Percentiles rank a stretch among this genome's conserved stretches.
Conservation (phyloP, 1,140 invertebrate genomes). For the Battus philenor region DNA sequence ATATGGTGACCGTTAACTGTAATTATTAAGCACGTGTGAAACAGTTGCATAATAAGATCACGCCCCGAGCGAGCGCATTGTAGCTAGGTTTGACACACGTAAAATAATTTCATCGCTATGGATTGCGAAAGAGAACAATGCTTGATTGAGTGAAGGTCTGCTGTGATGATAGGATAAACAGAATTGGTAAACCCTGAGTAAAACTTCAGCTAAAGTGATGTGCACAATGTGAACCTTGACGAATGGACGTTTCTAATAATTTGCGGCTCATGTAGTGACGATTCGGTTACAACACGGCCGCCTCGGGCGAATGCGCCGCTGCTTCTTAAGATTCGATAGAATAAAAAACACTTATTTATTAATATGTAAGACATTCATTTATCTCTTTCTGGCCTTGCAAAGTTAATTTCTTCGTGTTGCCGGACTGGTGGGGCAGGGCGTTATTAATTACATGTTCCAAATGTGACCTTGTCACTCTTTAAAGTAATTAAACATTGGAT, state of each 20-base stretch:
- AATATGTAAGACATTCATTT: conserved; percentile 37
- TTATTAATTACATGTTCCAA: conserved; percentile 12
- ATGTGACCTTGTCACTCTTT: conserved; percentile 7
- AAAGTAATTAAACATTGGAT: not conserved
- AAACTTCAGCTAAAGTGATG: no score
- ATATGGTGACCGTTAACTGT: conserved; percentile 5
- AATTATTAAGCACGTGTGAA: conserved; percentile 12
- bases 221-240: no score
- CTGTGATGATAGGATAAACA: no score
- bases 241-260: no score
- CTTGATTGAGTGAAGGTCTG: no score
- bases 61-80: no score
- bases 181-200: no score
- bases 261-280: no score
- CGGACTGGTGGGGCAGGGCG: conserved; percentile 8
- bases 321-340: conserved; percentile 33
- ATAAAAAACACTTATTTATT: conserved; percentile 27
- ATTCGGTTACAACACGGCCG: conserved; percentile 23
- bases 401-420: conserved; percentile 30
- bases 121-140: no score
- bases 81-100: no score
- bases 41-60: no score
- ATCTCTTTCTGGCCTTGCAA: conserved; percentile 40
- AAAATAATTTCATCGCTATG: no score
- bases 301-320: conserved; percentile 35